Evolutionary conservation across 2,888 invertebrate species (phyloP).

Genomic region (Rhodophaea formosa): DNA sequence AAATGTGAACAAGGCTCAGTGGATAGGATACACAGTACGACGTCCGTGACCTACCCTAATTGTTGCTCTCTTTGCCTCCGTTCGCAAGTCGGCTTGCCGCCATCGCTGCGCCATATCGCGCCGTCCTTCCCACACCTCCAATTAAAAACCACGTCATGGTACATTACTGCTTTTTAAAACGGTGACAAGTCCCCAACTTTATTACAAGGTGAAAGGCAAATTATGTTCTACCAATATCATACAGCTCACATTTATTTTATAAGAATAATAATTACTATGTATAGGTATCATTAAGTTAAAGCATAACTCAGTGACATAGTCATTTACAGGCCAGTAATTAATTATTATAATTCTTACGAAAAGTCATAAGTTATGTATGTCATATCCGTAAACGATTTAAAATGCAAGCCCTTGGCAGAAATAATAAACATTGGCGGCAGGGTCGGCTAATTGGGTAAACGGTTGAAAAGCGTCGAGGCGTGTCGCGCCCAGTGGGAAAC

Average conservation of each 20-base stretch:
- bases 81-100: conserved; percentile 4
- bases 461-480: conserved; percentile 18
- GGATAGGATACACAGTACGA: background rate
- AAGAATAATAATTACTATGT: background rate
- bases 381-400: conserved; percentile 2
- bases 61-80: conserved; percentile 19
- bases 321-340: background rate
- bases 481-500: conserved; percentile 24
- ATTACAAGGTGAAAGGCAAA: conserved; percentile 3
- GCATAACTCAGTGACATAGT: background rate
- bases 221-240: background rate
- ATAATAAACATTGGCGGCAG: conserved; percentile 7
- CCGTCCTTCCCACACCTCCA: conserved; percentile 2
- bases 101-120: background rate
- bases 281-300: background rate
- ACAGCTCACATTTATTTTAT: background rate
- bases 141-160: conserved; percentile 14
- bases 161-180: conserved; percentile 14
- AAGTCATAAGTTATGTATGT: background rate
- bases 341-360: conserved; percentile 1
- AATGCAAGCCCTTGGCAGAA: conserved; percentile 6
- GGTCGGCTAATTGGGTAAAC: conserved; percentile 18
- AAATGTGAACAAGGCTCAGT: background rate
- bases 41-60: conserved; percentile 27
- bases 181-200: background rate